Evolutionary conservation across 2,888 invertebrate genomes (phyloP).

Genomic region (Drosophila nigricruria): DNA sequence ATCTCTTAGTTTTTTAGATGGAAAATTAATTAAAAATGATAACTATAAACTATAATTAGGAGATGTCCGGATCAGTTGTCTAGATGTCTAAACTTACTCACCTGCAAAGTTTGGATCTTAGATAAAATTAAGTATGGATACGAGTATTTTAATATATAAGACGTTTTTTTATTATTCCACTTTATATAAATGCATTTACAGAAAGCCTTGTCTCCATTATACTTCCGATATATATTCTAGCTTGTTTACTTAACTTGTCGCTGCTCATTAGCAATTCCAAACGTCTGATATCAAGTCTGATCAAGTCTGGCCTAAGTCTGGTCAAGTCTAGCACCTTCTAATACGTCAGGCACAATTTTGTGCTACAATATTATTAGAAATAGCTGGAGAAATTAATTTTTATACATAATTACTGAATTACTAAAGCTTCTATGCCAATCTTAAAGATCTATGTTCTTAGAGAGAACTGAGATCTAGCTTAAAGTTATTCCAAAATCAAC

Average conservation of each 20-base stretch:
- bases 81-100: too few relatives aligned
- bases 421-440: background rate
- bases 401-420: background rate
- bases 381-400: background rate
- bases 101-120: background rate
- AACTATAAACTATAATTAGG: too few relatives aligned
- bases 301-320: background rate
- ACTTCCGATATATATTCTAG: background rate
- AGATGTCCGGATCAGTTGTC: background rate
- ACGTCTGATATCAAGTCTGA: background rate
- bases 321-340: too few relatives aligned
- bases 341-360: background rate
- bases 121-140: too few relatives aligned
- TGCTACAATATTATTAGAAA: background rate
- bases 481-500: background rate
- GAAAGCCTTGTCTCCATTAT: background rate
- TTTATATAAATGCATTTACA: background rate
- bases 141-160: too few relatives aligned
- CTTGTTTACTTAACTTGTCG: background rate
- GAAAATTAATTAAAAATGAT: too few relatives aligned
- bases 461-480: too few relatives aligned
- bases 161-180: background rate
- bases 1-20: too few relatives aligned
- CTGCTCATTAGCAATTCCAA: conserved; percentile 2
- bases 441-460: background rate